These are phyloP conservation scores for Archilochus colubris DNA, from an alignment of 2,113 vertebrate species.

Conservation along the genomic window DNA sequence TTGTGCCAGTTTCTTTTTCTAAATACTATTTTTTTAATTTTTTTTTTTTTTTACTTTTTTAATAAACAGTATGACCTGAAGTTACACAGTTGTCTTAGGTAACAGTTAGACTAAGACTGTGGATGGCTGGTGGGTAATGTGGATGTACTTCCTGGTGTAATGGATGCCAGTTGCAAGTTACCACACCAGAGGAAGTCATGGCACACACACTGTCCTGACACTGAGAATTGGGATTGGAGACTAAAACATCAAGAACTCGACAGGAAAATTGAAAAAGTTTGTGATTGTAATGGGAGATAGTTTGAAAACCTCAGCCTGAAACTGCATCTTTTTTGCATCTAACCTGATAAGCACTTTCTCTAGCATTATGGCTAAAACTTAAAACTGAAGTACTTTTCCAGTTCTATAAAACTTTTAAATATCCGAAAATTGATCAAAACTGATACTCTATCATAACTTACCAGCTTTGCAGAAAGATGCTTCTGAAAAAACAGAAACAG, in stretches of 20 bases:
- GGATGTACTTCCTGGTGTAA: conserved; percentile 1
- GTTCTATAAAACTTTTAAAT: conserved; percentile 5
- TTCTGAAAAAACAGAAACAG: conserved; percentile 51
- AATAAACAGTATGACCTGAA: conserved; percentile 57
- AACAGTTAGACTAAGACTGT: conserved; percentile 47
- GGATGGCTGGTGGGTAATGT: neutral
- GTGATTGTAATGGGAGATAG: neutral
- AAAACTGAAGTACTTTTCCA: conserved; percentile 26
- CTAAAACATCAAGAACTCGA: neutral
- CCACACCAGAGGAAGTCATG: neutral
- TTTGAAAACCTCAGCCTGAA: conserved; percentile 53
- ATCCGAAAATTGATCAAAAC: conserved; percentile 14
- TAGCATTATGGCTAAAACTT: conserved; percentile 40
- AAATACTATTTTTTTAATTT: conserved; percentile 9
- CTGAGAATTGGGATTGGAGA: neutral
- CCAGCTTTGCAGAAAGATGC: conserved; percentile 52
- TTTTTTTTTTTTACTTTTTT: neutral
- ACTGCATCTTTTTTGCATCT: conserved; percentile 43
- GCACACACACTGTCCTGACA: conserved; percentile 28
- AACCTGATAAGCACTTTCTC: conserved; percentile 72
- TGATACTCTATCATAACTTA: neutral
- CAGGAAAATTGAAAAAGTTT: neutral
- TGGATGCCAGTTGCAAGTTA: neutral
- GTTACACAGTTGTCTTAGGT: conserved; percentile 49
- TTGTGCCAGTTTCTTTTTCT: conserved; percentile 70